Base-by-base conservation (phyloP, 2,888 invertebrate species). In the Melanchra persicariae region DNA sequence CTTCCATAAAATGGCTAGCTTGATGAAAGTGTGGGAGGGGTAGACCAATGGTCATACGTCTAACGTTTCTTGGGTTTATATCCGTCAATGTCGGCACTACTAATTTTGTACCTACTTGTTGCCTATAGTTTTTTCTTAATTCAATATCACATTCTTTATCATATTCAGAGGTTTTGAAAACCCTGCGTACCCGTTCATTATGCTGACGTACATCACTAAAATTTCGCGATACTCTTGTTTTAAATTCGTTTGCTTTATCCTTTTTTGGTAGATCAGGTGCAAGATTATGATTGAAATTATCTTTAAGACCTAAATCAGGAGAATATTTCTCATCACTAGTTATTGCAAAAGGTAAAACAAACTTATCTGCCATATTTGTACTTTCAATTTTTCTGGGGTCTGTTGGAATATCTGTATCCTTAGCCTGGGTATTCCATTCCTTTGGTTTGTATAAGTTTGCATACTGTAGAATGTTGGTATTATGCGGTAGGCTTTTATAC, bases 31-130 rank as follows among this genome's bases (percentile, higher is more conserved):
- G 58, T 54, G 74, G 37, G n/a, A 74, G 55, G 60, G 89, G 82
- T 63, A 79, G 85, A 62, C 88, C 91, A 83, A 94, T 90, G 26
- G 92, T 90, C 91, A 93, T 92, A 68, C 83, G 89, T 85, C 91
- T 90, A 76, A 93, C 81, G 81, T 93, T 94, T 82, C 71, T 93
- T 55, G 93, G 93, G 82, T 93, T 94, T 60, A 87, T 74, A 67
- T 84, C 82, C 64, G 82, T 75, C 59, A 82, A n/a, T 63, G 78
- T 87, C 61, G 92, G 91, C 54, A 81, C 77, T 62, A 88, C 75
- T 80, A 93, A 84, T 49, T 82, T 66, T 79, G 87, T 74, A 34
- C 91, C 90, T 79, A 93, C 84, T 74, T 70, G 85, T 74, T 89
- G 80, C 70, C 87, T 88, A 83, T 90, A 89, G 30, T 85, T 74